These are phyloP conservation scores for Hoplostethus mediterraneus DNA, from an alignment of 2,797 vertebrate species.

Conservation along the genomic window DNA sequence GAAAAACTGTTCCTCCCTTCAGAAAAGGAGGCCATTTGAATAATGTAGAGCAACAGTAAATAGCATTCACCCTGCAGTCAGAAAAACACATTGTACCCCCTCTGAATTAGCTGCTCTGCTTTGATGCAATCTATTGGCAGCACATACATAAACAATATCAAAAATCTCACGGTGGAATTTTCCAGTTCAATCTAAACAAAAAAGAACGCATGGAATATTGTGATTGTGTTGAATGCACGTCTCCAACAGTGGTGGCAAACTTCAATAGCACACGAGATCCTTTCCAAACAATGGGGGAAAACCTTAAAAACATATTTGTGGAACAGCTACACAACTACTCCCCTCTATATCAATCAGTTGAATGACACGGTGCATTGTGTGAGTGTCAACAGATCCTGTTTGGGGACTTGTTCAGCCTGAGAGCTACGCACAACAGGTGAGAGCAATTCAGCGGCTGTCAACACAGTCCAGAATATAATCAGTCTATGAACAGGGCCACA, in stretches of 20 bases:
- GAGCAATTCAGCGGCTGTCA: constrained; percentile 81
- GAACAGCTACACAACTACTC: constrained; percentile 47
- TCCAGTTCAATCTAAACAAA: constrained; percentile 41
- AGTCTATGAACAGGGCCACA: constrained; percentile 65
- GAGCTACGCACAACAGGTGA: constrained; percentile 82
- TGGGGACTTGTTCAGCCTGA: constrained; percentile 72
- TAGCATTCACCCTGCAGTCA: constrained; percentile 76
- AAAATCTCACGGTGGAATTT: constrained; percentile 29
- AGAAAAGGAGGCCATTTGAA: constrained; percentile 78
- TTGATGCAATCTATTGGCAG: constrained; percentile 65
- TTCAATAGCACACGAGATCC: constrained; percentile 52
- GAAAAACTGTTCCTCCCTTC: constrained; percentile 75
- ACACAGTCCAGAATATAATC: constrained; percentile 76
- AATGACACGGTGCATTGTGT: constrained; percentile 64
- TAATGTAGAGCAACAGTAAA: constrained; percentile 81
- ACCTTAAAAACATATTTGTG: constrained; percentile 43
- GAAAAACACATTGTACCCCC: constrained; percentile 65
- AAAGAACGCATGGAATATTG: constrained; percentile 41
- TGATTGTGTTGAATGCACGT: constrained; percentile 33
- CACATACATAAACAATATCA: constrained; percentile 41
- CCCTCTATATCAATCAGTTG: constrained; percentile 71
- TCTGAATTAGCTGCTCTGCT: constrained; percentile 70
- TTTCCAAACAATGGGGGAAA: constrained; percentile 15
- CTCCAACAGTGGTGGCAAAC: constrained; percentile 38
- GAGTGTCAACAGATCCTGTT: constrained; percentile 77